Percentiles rank a stretch among this genome's conserved stretches.
Conservation (phyloP, 2,888 invertebrate genomes). For the Melanargia galathea region DNA sequence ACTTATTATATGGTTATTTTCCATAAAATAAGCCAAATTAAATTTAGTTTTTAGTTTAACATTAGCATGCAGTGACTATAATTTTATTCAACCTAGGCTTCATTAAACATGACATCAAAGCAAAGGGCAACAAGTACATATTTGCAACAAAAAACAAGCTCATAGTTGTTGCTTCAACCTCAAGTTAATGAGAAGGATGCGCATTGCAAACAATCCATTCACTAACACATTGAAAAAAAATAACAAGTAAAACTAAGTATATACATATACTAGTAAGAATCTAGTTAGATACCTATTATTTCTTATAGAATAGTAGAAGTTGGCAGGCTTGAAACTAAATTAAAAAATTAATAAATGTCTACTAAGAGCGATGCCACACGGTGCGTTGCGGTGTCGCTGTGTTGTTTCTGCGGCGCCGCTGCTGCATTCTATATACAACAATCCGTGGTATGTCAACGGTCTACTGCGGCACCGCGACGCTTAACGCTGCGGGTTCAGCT, state of each 20-base stretch:
- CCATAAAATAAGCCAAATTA: conserved; percentile 4
- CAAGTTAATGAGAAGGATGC: conserved; percentile 39
- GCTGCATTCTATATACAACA: too few relatives aligned
- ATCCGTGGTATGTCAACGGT: too few relatives aligned
- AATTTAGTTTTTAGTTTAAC: conserved; percentile 28
- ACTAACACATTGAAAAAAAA: conserved; percentile 18
- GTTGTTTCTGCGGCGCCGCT: too few relatives aligned
- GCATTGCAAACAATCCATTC: conserved; percentile 37
- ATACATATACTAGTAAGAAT: too few relatives aligned
- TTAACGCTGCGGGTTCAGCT: too few relatives aligned
- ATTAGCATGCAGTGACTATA: conserved; percentile 27
- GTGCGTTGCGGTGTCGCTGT: too few relatives aligned
- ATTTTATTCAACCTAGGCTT: conserved; percentile 38
- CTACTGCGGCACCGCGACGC: too few relatives aligned
- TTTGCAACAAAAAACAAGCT: conserved; percentile 43
- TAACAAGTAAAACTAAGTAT: conserved; percentile 2
- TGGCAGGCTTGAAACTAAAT: neutral
- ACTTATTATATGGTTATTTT: conserved; percentile 2
- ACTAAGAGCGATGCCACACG: too few relatives aligned
- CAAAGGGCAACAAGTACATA: conserved; percentile 43
- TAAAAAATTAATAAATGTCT: too few relatives aligned
- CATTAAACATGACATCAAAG: conserved; percentile 41
- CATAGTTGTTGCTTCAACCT: conserved; percentile 35
- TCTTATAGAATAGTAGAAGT: neutral
- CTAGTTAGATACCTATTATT: neutral